Evolutionary conservation across 2,797 vertebrate species (phyloP).

Genomic region (Adelosebastes latens): DNA sequence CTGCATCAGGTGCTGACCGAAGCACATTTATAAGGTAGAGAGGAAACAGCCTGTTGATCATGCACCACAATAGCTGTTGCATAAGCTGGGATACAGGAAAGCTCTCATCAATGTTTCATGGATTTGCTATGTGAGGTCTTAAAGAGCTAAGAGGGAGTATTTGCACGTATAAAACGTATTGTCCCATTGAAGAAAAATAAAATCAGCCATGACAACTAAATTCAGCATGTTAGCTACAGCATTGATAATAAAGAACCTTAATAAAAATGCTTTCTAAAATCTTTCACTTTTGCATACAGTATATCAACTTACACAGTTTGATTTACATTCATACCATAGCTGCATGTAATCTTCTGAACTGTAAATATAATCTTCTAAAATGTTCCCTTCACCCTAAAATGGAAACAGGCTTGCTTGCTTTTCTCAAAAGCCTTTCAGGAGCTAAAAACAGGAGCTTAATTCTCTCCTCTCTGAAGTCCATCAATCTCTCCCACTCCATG

Average conservation of each 20-base stretch:
- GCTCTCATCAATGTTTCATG: conserved; percentile 65
- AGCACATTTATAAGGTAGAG: conserved; percentile 48
- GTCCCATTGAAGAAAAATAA: conserved; percentile 3
- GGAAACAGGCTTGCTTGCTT: conserved; percentile 17
- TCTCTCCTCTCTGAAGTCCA: conserved; percentile 1
- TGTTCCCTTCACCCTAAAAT: conserved; percentile 1
- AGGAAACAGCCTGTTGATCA: conserved; percentile 66
- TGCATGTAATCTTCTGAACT: conserved; percentile 22
- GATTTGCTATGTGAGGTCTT: conserved; percentile 42
- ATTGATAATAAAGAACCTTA: neutral
- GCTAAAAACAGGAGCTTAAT: conserved; percentile 29
- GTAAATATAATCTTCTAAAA: conserved; percentile 27
- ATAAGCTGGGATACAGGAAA: conserved; percentile 59
- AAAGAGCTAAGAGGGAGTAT: conserved; percentile 23
- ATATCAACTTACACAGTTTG: neutral
- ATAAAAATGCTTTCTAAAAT: neutral
- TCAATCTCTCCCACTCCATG: conserved; percentile 13
- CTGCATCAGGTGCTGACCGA: conserved; percentile 69
- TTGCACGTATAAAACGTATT: conserved; percentile 27
- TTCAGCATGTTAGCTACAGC: neutral
- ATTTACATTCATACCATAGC: conserved; percentile 7
- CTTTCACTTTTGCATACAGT: neutral
- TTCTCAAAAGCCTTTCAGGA: conserved; percentile 23
- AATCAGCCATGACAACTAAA: neutral
- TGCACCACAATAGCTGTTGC: conserved; percentile 63